Conservation (phyloP, 2,888 invertebrate species). For the Crossocerus cetratus region DNA sequence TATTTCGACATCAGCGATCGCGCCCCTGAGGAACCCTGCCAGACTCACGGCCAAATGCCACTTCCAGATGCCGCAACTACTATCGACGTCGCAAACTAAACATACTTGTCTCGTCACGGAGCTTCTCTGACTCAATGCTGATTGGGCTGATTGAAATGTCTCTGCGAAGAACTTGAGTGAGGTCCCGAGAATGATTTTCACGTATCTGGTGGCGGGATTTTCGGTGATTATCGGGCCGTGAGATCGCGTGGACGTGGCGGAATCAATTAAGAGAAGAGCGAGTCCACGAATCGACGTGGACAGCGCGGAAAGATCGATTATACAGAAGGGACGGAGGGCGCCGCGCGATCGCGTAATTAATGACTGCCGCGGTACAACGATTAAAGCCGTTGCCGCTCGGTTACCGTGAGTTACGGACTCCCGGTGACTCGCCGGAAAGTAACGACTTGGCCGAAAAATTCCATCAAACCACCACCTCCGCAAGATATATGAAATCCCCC, state of each 20-base stretch:
- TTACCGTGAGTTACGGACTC: slow-evolving; percentile 45
- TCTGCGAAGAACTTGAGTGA: slow-evolving; percentile 20
- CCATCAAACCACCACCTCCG: not conserved
- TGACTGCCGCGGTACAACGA: slow-evolving; percentile 53
- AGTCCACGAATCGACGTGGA: slow-evolving; percentile 30
- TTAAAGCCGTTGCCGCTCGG: slow-evolving; percentile 45
- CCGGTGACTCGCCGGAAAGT: slow-evolving; percentile 4
- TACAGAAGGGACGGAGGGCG: slow-evolving; percentile 36
- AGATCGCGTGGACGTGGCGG: slow-evolving; percentile 13
- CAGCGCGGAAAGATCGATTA: slow-evolving; percentile 54
- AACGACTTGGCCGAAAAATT: too few relatives aligned
- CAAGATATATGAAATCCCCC: not conserved
- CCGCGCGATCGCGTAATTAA: slow-evolving; percentile 60
- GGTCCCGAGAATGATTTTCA: slow-evolving; percentile 6
- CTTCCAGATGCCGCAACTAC: slow-evolving; percentile 20
- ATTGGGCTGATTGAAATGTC: not conserved
- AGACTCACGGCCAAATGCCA: slow-evolving; percentile 11
- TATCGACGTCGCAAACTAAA: slow-evolving; percentile 11
- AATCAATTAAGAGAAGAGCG: slow-evolving; percentile 27
- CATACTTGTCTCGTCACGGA: too few relatives aligned
- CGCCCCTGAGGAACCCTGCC: slow-evolving; percentile 36
- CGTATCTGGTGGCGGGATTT: too few relatives aligned
- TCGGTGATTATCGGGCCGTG: too few relatives aligned
- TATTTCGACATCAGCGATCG: slow-evolving; percentile 64
- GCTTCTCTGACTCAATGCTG: not conserved